These are phyloP conservation scores for Nycteola revayana DNA, from an alignment of 2,888 invertebrate species.

Conservation along the genomic window DNA sequence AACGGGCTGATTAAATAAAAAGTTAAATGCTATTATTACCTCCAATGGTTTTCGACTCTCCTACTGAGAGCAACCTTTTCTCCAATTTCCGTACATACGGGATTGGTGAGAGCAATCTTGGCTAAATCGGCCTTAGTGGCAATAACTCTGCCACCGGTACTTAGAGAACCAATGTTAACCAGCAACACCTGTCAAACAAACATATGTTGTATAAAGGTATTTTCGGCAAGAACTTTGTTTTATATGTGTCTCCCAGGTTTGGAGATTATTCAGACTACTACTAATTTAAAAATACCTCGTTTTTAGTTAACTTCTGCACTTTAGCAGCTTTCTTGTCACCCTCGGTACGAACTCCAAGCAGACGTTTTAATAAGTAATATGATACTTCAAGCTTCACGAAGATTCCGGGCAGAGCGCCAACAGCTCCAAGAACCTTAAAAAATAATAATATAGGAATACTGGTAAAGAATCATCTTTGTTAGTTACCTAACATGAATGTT, in stretches of 20 bases:
- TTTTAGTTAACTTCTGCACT: constrained; percentile 95
- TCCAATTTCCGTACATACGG: constrained; percentile 99
- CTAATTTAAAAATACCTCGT: constrained; percentile 91
- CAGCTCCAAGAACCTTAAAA: constrained; percentile 92
- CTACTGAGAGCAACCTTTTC: constrained; percentile 99
- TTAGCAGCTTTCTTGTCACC: constrained; percentile 99
- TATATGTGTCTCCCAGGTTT: too few species aligned
- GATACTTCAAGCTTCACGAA: constrained; percentile 99
- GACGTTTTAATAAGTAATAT: constrained; percentile 96
- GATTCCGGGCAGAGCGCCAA: constrained; percentile 97
- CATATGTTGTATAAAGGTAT: too few species aligned
- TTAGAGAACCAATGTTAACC: constrained; percentile 99
- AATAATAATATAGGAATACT: too few species aligned
- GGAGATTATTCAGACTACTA: too few species aligned
- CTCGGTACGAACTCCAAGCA: constrained; percentile 98
- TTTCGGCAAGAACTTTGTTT: too few species aligned
- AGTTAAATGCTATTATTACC: too few species aligned
- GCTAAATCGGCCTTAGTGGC: constrained; percentile 98
- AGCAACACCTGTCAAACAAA: constrained; percentile 95
- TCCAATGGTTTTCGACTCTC: constrained; percentile 99
- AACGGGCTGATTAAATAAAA: too few species aligned
- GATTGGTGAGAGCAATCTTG: constrained; percentile 97
- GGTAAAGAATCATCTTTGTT: too few species aligned
- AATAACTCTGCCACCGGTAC: constrained; percentile 97
- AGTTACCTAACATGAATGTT: too few species aligned